A percentile compares a stretch with the other conserved stretches of the same genome.
phyloP scores from a whole-genome alignment of 37 sponge, comb jelly and placozoan genomes.

The Theonella swinhoei region DNA sequence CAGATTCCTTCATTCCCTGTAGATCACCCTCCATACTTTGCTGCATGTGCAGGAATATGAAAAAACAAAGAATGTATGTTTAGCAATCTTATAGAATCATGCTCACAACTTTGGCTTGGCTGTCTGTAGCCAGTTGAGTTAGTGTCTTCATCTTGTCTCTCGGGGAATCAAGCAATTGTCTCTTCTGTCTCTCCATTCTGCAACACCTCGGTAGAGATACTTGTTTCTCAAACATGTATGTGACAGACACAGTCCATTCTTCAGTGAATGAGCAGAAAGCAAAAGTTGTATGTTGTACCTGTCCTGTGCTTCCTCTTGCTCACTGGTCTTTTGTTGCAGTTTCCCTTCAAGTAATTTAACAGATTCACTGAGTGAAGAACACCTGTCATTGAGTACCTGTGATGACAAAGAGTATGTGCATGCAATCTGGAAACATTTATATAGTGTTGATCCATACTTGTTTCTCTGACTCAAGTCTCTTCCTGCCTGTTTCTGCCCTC shows the following conservation, averaged over 20 bases:
- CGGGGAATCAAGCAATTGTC: conserved; percentile 23
- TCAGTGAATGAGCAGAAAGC: too few species aligned
- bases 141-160: conserved; percentile 22
- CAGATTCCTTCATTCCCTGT: neutral
- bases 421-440: neutral
- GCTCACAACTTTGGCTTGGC: neutral
- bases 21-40: conserved; percentile 13
- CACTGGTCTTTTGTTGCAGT: neutral
- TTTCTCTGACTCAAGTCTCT: conserved; percentile 4
- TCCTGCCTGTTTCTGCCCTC: conserved; percentile 6
- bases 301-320: neutral
- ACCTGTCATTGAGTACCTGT: conserved; percentile 12
- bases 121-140: neutral
- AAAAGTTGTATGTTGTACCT: neutral
- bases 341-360: neutral
- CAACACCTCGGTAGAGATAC: too few species aligned
- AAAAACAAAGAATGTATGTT: neutral
- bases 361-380: neutral
- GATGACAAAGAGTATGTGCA: neutral
- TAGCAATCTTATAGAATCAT: neutral
- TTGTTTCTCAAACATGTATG: too few species aligned
- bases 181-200: conserved; percentile 52
- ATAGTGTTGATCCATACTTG: neutral
- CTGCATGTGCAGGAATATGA: too few species aligned
- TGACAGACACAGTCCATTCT: too few species aligned